phyloP scores from a whole-genome alignment of 2,797 vertebrate species.

The Bradypodion pumilum region DNA sequence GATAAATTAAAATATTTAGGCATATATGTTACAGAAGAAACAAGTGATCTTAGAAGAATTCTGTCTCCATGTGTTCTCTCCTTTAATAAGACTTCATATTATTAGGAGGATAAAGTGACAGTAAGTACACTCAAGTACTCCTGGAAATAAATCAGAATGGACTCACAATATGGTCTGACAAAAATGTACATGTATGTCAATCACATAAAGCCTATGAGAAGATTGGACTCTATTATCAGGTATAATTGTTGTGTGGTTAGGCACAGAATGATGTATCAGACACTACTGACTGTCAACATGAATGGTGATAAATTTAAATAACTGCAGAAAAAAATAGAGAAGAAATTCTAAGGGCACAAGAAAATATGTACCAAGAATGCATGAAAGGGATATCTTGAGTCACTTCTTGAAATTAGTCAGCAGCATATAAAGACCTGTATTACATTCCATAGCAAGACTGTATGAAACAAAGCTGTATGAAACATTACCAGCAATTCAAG shows the following conservation, averaged over 20 bases:
- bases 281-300: not conserved
- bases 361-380: not conserved
- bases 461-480: too few relatives aligned
- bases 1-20: too few relatives aligned
- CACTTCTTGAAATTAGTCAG: not conserved
- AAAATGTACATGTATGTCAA: not conserved
- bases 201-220: constrained; percentile 1
- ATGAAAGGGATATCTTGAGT: not conserved
- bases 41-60: not conserved
- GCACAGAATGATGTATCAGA: constrained; percentile 3
- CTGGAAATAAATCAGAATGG: constrained; percentile 16
- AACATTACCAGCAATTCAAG: too few relatives aligned
- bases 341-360: not conserved
- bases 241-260: constrained; percentile 14
- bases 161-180: not conserved
- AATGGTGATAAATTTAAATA: constrained; percentile 3
- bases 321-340: not conserved
- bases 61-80: not conserved
- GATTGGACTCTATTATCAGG: not conserved
- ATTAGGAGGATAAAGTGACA: not conserved
- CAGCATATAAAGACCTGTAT: too few relatives aligned
- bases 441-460: too few relatives aligned
- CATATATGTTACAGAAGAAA: too few relatives aligned
- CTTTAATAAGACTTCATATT: not conserved
- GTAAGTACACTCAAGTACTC: not conserved